Evolutionary conservation across 2,888 invertebrate species (phyloP).

Genomic region (Scaptomyza reducta): DNA sequence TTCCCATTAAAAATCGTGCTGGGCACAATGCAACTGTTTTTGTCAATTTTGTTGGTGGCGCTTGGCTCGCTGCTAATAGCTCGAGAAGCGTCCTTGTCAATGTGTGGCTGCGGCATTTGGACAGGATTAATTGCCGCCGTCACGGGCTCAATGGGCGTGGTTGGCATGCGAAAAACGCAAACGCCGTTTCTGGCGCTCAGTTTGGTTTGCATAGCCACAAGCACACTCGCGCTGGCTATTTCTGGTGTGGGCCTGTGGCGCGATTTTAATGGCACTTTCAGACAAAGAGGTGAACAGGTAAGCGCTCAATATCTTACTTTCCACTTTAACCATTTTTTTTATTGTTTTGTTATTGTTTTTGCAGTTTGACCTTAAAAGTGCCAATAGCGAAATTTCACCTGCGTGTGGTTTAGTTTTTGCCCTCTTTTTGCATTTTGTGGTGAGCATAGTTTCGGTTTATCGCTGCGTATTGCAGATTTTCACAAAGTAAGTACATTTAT

Average conservation of each 20-base stretch:
- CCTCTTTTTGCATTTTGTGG: slow-evolving; percentile 82
- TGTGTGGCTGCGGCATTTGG: slow-evolving; percentile 83
- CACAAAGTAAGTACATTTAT: slow-evolving; percentile 80
- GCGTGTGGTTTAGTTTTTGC: slow-evolving; percentile 82
- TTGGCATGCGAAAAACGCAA: slow-evolving; percentile 83
- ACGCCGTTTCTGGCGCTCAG: slow-evolving; percentile 84
- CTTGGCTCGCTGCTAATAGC: slow-evolving; percentile 83
- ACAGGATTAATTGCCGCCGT: slow-evolving; percentile 83
- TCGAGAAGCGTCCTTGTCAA: slow-evolving; percentile 82
- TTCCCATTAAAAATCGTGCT: slow-evolving; percentile 82
- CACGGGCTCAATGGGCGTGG: slow-evolving; percentile 83
- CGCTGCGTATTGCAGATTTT: slow-evolving; percentile 83
- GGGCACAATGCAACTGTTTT: slow-evolving; percentile 81
- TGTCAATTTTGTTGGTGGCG: slow-evolving; percentile 82
- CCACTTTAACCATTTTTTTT: slow-evolving; percentile 8
- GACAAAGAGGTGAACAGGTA: slow-evolving; percentile 68
- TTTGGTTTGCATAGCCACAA: slow-evolving; percentile 83
- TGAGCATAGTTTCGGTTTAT: slow-evolving; percentile 83
- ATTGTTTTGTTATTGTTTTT: slow-evolving; percentile 11
- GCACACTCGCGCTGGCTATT: slow-evolving; percentile 83
- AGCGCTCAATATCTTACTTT: slow-evolving; percentile 23
- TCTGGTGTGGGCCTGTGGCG: slow-evolving; percentile 83
- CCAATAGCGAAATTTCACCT: slow-evolving; percentile 82
- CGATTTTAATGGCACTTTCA: slow-evolving; percentile 82
- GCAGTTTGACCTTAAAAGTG: slow-evolving; percentile 78